Evolutionary conservation across 2,113 vertebrate species (phyloP), one percentile per base, ranked within the genome.

Genomic region (Mungos mungo): DNA sequence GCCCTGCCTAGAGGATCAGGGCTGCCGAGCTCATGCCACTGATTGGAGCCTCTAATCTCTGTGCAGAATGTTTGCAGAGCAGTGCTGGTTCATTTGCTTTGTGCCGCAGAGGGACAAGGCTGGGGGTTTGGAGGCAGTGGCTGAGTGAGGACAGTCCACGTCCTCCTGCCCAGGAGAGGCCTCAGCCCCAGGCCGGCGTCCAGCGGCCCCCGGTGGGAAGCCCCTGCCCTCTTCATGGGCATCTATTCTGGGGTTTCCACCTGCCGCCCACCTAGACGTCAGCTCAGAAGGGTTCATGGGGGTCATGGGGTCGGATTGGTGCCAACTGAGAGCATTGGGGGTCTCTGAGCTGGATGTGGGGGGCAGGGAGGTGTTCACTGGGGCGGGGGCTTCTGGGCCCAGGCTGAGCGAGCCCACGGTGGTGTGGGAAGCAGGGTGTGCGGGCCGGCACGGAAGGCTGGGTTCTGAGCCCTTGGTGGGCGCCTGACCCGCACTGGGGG

Each of bases 21-120:
- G 47, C 47, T 0, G 0, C 31, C 10, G 18, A 31, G 76, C 47
- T 52, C 29, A 3, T 10, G 2, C 47, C 9, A 9, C 76, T 21
- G 45, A 19, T 16, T 33, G 47, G 45, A 79, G 45, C 76, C 25
- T 33, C 76, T 50, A 18, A 50, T 50, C 76, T 52, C 31, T 47
- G 29, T 33, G 29, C 31, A 33, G 29, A 52, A 6, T 79, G 76
- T 52, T 79, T 79, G 72, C 47, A 12, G 45, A 79, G 31, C 15
- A 1, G 31, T 12, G 29, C 18, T 79, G 45, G 29, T 2, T 18
- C 31, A 0, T 79, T 6, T 79, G 76, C 76, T 33, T 12, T 33
- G 29, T 19, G 76, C 76, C 47, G 52, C 76, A 12, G 31, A n/a
- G 47, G 35, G 47, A 7, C 10, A 11, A 9, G 31, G 47, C 47